These are phyloP conservation scores for Cyprinus carpio DNA, from an alignment of 2,113 vertebrate species.

Conservation along the genomic window DNA sequence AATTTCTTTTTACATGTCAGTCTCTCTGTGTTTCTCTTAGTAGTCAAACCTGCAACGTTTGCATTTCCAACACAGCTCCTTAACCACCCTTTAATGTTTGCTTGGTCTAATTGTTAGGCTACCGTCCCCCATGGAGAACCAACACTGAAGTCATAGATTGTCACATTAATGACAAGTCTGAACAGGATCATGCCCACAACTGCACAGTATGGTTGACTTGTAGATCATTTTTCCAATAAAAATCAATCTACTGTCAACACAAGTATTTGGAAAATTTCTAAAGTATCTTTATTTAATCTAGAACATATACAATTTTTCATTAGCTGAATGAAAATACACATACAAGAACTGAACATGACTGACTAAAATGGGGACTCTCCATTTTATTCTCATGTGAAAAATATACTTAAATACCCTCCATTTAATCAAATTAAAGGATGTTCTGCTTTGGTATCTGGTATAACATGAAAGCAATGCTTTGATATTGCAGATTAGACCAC, in stretches of 20 bases:
- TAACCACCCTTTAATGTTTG: background rate
- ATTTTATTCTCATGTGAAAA: background rate
- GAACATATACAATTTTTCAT: background rate
- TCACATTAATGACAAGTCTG: slow-evolving; percentile 21
- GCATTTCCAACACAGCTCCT: slow-evolving; percentile 8
- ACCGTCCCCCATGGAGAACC: background rate
- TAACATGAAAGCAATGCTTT: background rate
- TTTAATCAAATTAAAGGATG: background rate
- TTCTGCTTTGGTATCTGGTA: background rate
- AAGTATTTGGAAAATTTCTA: background rate
- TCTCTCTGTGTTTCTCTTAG: background rate
- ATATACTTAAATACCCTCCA: background rate
- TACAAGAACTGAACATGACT: background rate
- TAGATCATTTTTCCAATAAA: background rate
- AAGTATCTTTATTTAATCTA: background rate
- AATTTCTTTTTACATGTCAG: background rate
- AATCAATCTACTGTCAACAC: background rate
- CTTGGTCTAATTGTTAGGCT: slow-evolving; percentile 2
- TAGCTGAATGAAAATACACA: background rate
- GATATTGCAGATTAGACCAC: background rate
- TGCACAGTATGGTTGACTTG: background rate
- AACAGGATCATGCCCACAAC: background rate
- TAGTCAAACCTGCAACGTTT: background rate
- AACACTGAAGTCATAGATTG: background rate
- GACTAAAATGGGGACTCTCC: background rate